Base-by-base conservation (phyloP, 2,888 invertebrate genomes). In the Horisme vitalbata region DNA sequence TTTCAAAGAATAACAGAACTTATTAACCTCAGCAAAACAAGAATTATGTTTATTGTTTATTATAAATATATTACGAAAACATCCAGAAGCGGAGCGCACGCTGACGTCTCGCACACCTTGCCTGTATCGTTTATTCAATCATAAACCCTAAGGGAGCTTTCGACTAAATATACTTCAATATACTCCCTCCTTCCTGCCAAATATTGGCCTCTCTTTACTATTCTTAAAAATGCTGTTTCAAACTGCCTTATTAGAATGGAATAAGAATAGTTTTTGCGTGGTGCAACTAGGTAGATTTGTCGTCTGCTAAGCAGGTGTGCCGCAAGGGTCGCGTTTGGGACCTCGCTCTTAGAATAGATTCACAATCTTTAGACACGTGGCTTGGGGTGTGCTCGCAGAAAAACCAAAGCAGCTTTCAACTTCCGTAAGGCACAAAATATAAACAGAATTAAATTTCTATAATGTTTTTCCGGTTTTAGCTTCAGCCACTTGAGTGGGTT, bases 131-230 rank as follows among this genome's bases (percentile, higher is more conserved):
- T 82, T 83, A 77, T 82, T 82, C 72, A 75, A 85, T 84, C 86
- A 83, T 79, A 75, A 75, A 77, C 74, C 73, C 52, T 56, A 55
- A 79, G 81, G 82, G 80, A 82, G 83, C 79, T 76, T 81, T 72
- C 71, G 76, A 85, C 88, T 88, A 86, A 87, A 88, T 87, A 88
- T 88, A 89, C 83, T 83, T 81, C 81, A 79, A 83, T 83, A 78
- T 77, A 84, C 86, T 84, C 89, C 88, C 88, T 88, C 88, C 86
- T 52, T 88, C 87, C 89, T 87, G 86, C 83, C 83, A 83, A 86
- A 87, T 83, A 83, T 83, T 74, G 72, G 71, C 65, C 68, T 63
- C 56, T 60, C 67, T 68, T 68, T 68, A 77, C 77, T 68, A 75
- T 33, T 36, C 18, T 36, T 48, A 53, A 15, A n/a, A 18, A 37